These are phyloP conservation scores for Ennomos fuscantarius DNA, from an alignment of 2,888 invertebrate species.

Conservation along the genomic window DNA sequence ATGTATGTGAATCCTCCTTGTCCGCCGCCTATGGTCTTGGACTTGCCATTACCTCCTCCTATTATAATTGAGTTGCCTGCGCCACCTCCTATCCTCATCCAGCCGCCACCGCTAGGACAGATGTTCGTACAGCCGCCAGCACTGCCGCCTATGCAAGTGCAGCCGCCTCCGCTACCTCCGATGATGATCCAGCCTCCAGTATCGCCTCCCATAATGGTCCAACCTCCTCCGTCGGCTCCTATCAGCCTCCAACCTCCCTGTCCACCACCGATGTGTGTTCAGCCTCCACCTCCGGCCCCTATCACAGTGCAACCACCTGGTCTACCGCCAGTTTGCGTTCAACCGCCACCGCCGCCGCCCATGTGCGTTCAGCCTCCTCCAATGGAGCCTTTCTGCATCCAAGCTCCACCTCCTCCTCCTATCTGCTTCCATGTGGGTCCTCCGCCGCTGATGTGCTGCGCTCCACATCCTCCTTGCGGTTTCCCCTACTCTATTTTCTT, in stretches of 20 bases:
- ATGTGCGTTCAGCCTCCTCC: slow-evolving; percentile 68
- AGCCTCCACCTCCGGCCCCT: slow-evolving; percentile 67
- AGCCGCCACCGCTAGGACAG: slow-evolving; percentile 69
- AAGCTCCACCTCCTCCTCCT: slow-evolving; percentile 57
- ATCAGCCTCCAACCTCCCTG: slow-evolving; percentile 70
- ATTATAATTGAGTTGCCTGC: slow-evolving; percentile 68
- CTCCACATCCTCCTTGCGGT: slow-evolving; percentile 38
- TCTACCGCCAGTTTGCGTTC: slow-evolving; percentile 65
- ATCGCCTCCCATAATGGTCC: slow-evolving; percentile 63
- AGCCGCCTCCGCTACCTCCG: slow-evolving; percentile 67
- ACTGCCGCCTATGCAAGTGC: slow-evolving; percentile 70
- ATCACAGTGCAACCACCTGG: slow-evolving; percentile 69
- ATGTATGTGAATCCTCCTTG: slow-evolving; percentile 65
- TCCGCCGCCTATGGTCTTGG: slow-evolving; percentile 58
- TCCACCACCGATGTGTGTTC: slow-evolving; percentile 65
- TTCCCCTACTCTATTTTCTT: slow-evolving; percentile 48
- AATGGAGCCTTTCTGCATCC: slow-evolving; percentile 65
- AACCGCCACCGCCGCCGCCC: slow-evolving; percentile 64
- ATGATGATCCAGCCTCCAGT: slow-evolving; percentile 72
- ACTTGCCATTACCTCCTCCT: slow-evolving; percentile 65
- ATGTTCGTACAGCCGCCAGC: slow-evolving; percentile 72
- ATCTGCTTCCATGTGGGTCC: slow-evolving; percentile 53
- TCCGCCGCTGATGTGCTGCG: slow-evolving; percentile 49
- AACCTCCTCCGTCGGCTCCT: slow-evolving; percentile 66
- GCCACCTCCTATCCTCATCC: slow-evolving; percentile 70